Base-by-base conservation (phyloP, 1,140 invertebrate species). In the Rhyzopertha dominica region DNA sequence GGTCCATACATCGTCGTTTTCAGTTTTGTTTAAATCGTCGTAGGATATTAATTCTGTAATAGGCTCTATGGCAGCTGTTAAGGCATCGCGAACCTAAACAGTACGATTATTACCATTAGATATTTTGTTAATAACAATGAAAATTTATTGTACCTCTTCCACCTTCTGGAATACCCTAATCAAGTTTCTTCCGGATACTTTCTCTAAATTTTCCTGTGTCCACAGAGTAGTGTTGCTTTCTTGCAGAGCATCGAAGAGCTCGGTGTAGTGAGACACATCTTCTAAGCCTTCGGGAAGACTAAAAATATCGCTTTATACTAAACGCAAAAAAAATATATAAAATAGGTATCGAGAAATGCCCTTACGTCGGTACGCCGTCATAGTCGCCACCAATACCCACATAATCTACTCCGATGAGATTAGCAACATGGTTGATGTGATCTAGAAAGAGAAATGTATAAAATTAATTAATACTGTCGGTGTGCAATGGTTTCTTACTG, bases 111-210 rank as follows among this genome's bases (percentile, higher is more conserved):
- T n/a, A n/a, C n/a, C n/a, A n/a, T n/a, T n/a, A n/a, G n/a, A n/a
- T n/a, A n/a, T n/a, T n/a, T n/a, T n/a, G n/a, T n/a, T n/a, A n/a
- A n/a, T n/a, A n/a, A n/a, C n/a, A n/a, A n/a, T n/a, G n/a, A n/a
- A n/a, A n/a, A n/a, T n/a, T n/a, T n/a, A n/a, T n/a, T 60, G 62
- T 65, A 82, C 82, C 70, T 73, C 62, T 72, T 85, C 84, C 7
- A 76, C 81, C 59, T 72, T 69, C 50, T 71, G 68, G 60, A 85
- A 81, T 35, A 84, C 84, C 48, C 81, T 65, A 28, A 85, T 67
- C 32, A 85, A 72, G 65, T 86, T 88, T 47, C 71, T 66, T 19
- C 81, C 82, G 19, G 81, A 80, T 20, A 87, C 63, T 67, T 85
- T 84, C 54, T 80, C 77, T 13, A 87, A 65, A 48, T 85, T 80